These are phyloP conservation scores for Tetrao urogallus DNA, from an alignment of 2,113 vertebrate species.

Conservation along the genomic window DNA sequence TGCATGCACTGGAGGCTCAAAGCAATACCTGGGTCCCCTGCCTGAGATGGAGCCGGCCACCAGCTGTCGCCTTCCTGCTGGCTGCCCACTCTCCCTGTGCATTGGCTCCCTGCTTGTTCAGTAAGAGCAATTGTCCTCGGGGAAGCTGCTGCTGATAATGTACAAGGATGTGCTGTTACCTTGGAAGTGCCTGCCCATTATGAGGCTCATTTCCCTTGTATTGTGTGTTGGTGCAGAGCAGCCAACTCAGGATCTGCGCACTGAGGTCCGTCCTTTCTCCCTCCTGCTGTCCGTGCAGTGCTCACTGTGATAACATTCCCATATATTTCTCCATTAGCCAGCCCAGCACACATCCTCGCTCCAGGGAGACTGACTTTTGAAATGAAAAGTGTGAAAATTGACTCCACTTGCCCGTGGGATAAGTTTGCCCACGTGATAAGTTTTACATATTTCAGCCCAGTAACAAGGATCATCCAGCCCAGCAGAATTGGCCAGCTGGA, in stretches of 20 bases:
- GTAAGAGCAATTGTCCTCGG: background rate
- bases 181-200: background rate
- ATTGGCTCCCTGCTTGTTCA: background rate
- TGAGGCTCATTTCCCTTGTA: background rate
- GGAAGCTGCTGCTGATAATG: background rate
- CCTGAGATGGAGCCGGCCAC: rapidly evolving
- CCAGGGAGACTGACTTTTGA: background rate
- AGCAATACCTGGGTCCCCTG: background rate
- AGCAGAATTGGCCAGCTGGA: background rate
- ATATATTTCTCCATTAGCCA: background rate
- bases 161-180: background rate
- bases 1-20: background rate
- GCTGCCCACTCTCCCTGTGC: background rate
- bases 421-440: background rate
- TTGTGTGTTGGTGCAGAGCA: background rate
- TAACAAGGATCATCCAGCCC: background rate
- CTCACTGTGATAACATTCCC: background rate
- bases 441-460: background rate
- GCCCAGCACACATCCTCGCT: background rate
- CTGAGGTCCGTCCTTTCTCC: background rate
- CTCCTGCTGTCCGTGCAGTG: background rate
- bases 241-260: background rate
- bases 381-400: background rate
- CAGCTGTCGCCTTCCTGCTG: background rate
- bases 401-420: background rate